Evolutionary conservation across 1,140 invertebrate species (phyloP).

Genomic region (Drosophila orena): DNA sequence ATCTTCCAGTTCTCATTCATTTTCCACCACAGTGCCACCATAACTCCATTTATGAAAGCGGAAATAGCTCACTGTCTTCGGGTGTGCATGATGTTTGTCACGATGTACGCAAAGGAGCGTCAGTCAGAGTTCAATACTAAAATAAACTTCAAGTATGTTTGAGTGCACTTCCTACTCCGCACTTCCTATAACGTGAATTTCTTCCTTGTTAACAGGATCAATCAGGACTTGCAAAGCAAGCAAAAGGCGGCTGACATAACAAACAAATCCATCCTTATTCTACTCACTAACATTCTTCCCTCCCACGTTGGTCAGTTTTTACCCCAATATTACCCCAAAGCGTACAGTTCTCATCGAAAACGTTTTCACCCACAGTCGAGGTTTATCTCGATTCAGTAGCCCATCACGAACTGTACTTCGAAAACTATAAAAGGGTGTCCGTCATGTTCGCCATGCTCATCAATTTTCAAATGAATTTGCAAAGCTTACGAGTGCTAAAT

Average conservation of each 20-base stretch:
- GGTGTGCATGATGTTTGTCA: constrained; percentile 88
- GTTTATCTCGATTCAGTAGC: constrained; percentile 79
- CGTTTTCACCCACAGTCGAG: background rate
- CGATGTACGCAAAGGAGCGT: constrained; percentile 92
- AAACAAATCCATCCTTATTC: constrained; percentile 91
- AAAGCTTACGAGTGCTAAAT: constrained; percentile 92
- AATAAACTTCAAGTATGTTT: constrained; percentile 87
- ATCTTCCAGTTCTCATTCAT: constrained; percentile 86
- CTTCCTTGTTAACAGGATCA: background rate
- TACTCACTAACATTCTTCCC: constrained; percentile 94
- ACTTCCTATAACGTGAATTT: too few relatives aligned
- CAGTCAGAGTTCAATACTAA: constrained; percentile 95
- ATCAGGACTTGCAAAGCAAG: constrained; percentile 90
- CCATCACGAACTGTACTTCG: constrained; percentile 92
- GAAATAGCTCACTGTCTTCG: constrained; percentile 89
- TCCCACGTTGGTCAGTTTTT: constrained; percentile 90
- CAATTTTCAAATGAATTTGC: constrained; percentile 88
- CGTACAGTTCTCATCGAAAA: too few relatives aligned
- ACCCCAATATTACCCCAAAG: background rate
- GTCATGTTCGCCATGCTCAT: constrained; percentile 97
- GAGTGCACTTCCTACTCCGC: background rate
- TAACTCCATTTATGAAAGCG: constrained; percentile 88
- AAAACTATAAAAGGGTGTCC: constrained; percentile 92
- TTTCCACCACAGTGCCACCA: constrained; percentile 87
- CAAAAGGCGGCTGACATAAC: constrained; percentile 91